Percentiles rank a stretch among this genome's conserved stretches.
These are phyloP conservation scores for Coptodon bakossiorum DNA, from an alignment of 2,113 vertebrate species.

Conservation along the genomic window DNA sequence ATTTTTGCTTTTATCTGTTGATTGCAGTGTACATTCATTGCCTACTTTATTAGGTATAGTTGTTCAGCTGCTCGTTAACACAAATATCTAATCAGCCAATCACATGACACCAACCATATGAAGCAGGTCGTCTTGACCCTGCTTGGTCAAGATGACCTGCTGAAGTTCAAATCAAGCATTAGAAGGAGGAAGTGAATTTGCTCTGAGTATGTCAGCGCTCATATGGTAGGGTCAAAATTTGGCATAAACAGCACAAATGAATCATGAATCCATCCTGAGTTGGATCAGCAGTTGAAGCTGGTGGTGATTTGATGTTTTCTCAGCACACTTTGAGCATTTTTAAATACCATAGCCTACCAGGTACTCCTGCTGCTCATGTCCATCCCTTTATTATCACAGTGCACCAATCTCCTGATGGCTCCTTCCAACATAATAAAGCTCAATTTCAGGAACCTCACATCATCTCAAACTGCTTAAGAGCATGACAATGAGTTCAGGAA, in stretches of 20 bases:
- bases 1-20: background rate
- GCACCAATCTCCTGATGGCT: background rate
- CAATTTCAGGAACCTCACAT: background rate
- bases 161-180: background rate
- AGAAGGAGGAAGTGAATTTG: background rate
- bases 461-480: background rate
- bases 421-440: background rate
- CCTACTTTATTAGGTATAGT: background rate
- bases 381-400: background rate
- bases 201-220: background rate
- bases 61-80: background rate
- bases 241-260: background rate
- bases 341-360: background rate
- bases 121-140: background rate
- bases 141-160: fast-evolving
- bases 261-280: background rate
- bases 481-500: background rate
- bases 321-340: background rate
- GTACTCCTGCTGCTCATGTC: background rate
- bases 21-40: background rate
- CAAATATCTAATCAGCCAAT: background rate
- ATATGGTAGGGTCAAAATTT: background rate
- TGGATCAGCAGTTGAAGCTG: background rate
- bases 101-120: background rate
- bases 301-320: background rate